Percentiles rank a stretch among this genome's conserved stretches.
These are phyloP conservation scores for Mionectes olivaceus DNA, from an alignment of 2,797 vertebrate genomes.

Conservation along the genomic window DNA sequence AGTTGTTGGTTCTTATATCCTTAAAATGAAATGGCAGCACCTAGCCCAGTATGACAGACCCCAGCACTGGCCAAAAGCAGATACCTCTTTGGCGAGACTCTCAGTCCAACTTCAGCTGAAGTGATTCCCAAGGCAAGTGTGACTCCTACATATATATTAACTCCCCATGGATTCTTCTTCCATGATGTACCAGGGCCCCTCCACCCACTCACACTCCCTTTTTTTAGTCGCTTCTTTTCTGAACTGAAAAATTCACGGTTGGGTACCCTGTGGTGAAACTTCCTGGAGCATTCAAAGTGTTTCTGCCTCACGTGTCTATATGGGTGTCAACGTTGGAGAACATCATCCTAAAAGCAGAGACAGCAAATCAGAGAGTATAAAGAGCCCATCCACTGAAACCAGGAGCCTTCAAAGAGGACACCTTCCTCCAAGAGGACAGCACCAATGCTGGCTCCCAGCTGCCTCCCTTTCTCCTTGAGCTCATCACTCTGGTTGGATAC, in stretches of 20 bases:
- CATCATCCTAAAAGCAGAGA: background rate
- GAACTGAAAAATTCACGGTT: background rate
- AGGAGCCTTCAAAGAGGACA: background rate
- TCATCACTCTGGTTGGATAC: rapidly evolving
- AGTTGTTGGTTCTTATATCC: background rate
- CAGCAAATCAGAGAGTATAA: background rate
- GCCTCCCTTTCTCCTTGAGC: background rate
- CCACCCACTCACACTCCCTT: background rate
- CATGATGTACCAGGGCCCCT: background rate
- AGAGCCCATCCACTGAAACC: background rate
- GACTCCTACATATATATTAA: background rate
- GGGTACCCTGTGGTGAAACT: background rate
- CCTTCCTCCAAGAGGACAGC: background rate
- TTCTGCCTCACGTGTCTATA: background rate
- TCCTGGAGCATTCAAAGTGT: background rate
- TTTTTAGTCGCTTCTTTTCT: background rate
- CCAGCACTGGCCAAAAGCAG: background rate
- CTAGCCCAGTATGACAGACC: background rate
- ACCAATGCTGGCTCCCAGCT: background rate
- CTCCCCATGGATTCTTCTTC: background rate
- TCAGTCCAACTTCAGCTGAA: background rate
- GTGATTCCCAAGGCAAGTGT: background rate
- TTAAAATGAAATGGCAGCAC: background rate
- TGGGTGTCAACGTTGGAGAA: background rate
- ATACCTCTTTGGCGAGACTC: background rate